Conservation (phyloP, 1,140 invertebrate genomes). For the Drosophila nannoptera region DNA sequence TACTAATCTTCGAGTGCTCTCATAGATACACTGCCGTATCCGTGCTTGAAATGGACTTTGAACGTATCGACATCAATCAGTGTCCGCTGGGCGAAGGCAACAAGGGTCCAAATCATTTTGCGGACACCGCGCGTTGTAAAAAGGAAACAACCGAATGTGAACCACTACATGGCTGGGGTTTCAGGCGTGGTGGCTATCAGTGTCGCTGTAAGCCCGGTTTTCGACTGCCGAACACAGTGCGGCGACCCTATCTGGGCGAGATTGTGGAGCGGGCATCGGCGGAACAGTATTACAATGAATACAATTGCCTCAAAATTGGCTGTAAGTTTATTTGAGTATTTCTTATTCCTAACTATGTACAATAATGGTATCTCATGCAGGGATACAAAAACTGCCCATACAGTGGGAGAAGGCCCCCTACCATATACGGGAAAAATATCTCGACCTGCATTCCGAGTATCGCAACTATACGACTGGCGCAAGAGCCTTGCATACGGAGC, state of each 20-base stretch:
- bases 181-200: conserved; percentile 96
- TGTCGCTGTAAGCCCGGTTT: conserved; percentile 95
- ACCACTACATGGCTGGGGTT: conserved; percentile 96
- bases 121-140: conserved; percentile 94
- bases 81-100: conserved; percentile 95
- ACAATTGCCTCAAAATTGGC: conserved; percentile 94
- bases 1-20: conserved; percentile 37
- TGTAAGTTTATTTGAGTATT: conserved; percentile 83
- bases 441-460: conserved; percentile 87
- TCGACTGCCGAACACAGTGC: conserved; percentile 90
- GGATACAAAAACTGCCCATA: conserved; percentile 90
- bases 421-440: conserved; percentile 85
- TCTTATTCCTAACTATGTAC: too few species aligned
- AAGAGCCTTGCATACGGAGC: conserved; percentile 82
- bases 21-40: conserved; percentile 93
- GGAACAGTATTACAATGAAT: conserved; percentile 95
- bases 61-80: conserved; percentile 98
- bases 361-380: conserved; percentile 75
- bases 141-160: conserved; percentile 97
- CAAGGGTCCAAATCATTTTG: conserved; percentile 92
- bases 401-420: conserved; percentile 86
- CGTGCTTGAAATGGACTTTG: conserved; percentile 97
- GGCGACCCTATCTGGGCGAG: conserved; percentile 94
- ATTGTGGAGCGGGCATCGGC: conserved; percentile 94
- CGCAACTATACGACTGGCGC: conserved; percentile 84